phyloP scores from a whole-genome alignment of 2,888 invertebrate genomes.

The Drosophila tanythrix region DNA sequence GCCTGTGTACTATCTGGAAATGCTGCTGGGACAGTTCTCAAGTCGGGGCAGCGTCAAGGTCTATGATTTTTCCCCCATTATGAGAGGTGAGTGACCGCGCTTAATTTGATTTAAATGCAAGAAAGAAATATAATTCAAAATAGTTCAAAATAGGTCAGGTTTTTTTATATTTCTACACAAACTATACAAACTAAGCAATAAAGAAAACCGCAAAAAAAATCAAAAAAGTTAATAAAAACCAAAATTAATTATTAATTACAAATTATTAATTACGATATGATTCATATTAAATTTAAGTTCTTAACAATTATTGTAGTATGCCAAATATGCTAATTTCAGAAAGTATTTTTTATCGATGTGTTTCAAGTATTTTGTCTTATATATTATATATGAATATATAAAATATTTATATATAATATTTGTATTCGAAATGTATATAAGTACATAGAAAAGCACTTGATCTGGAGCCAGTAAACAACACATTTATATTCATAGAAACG shows the following conservation, averaged over 20 bases:
- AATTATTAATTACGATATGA: background rate
- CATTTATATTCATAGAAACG: background rate
- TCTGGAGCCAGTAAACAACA: background rate
- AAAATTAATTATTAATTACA: background rate
- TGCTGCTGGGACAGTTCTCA: constrained; percentile 90
- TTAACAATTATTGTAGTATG: background rate
- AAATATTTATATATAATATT: background rate
- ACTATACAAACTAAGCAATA: no score
- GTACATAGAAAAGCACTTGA: background rate
- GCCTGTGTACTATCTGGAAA: constrained; percentile 90
- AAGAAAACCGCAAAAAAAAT: background rate
- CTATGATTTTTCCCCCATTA: constrained; percentile 88
- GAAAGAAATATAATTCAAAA: background rate
- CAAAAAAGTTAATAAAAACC: background rate
- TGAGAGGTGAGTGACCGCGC: constrained; percentile 86
- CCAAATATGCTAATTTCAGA: background rate
- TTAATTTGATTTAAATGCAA: background rate
- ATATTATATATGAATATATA: background rate
- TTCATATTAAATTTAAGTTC: background rate
- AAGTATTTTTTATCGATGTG: background rate
- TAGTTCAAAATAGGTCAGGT: background rate
- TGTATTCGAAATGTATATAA: background rate
- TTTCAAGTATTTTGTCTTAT: background rate
- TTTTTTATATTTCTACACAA: no score
- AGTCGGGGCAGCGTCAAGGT: constrained; percentile 89